Evolutionary conservation across 2,797 vertebrate genomes (phyloP).

Genomic region (Ciconia nigra): DNA sequence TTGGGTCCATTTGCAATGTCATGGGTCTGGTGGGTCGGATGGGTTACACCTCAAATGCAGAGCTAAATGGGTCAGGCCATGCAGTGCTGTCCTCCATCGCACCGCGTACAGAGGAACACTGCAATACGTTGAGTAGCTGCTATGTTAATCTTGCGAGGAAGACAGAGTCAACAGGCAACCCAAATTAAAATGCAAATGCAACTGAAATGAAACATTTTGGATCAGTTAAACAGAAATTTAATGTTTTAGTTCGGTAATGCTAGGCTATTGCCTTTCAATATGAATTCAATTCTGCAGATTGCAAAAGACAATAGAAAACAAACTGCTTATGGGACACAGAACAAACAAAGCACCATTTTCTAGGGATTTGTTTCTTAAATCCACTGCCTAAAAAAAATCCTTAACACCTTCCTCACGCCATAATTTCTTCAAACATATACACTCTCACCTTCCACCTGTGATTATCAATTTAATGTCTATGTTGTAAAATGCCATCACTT

Average conservation of each 20-base stretch:
- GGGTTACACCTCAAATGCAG: neutral
- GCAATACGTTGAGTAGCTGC: neutral
- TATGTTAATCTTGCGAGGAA: neutral
- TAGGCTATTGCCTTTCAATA: neutral
- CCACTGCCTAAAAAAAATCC: neutral
- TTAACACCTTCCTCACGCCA: neutral
- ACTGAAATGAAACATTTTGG: neutral
- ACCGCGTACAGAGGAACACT: neutral
- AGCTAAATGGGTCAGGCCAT: neutral
- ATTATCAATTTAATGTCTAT: neutral
- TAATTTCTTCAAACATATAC: neutral
- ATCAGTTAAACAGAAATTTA: neutral
- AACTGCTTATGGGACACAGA: neutral
- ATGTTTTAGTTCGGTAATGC: neutral
- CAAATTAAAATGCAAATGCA: neutral
- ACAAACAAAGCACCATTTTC: neutral
- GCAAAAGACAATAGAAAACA: neutral
- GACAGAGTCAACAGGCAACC: neutral
- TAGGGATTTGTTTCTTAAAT: neutral
- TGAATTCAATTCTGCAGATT: neutral
- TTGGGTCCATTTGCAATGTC: neutral
- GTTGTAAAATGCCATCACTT: neutral
- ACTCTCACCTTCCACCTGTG: neutral
- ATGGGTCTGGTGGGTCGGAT: too few species aligned
- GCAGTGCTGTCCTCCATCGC: fast-evolving